Conservation (phyloP, 2,113 vertebrate genomes). For the Phaethornis superciliosus region DNA sequence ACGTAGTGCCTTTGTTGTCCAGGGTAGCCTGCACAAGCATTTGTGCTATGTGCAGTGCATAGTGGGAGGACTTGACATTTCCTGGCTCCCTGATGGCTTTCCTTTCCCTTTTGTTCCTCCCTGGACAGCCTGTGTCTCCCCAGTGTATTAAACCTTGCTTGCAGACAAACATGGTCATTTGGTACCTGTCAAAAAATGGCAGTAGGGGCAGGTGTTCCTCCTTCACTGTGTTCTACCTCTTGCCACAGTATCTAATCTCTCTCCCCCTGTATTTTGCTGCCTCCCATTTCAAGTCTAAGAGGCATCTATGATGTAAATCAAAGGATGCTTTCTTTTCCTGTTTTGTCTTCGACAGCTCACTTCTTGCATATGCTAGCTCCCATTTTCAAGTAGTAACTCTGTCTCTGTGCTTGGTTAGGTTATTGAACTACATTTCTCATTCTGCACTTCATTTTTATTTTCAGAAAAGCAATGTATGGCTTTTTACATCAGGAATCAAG, state of each 20-base stretch:
- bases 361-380: background rate
- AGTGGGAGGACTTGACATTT: background rate
- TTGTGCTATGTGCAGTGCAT: background rate
- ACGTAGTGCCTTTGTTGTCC: background rate
- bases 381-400: background rate
- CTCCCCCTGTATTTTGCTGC: background rate
- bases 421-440: background rate
- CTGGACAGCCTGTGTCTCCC: background rate
- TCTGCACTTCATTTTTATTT: background rate
- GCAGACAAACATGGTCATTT: background rate
- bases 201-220: background rate
- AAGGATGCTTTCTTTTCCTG: slow-evolving; percentile 51
- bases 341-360: slow-evolving; percentile 13
- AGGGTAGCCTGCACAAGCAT: background rate
- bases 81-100: background rate
- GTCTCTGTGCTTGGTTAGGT: background rate
- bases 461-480: background rate
- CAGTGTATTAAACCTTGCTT: background rate
- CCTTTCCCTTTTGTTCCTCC: background rate
- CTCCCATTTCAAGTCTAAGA: background rate
- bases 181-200: background rate
- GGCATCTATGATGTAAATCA: background rate
- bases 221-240: background rate
- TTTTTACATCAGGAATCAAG: background rate
- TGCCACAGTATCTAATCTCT: background rate